Conservation (phyloP, 2,888 invertebrate species). For the Lymantria dispar region DNA sequence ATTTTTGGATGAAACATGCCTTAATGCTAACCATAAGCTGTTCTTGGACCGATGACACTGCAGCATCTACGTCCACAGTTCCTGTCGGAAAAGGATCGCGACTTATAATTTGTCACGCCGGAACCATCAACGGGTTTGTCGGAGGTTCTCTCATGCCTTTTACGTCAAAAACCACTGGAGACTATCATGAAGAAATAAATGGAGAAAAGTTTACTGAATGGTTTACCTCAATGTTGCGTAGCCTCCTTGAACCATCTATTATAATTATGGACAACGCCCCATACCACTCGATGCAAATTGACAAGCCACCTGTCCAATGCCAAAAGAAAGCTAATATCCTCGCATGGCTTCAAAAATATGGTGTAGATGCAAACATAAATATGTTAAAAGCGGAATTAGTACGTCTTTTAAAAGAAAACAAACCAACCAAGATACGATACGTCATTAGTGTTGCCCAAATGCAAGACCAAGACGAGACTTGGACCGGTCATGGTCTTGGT, state of each 20-base stretch:
- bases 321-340: background rate
- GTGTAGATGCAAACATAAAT: background rate
- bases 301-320: background rate
- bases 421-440: background rate
- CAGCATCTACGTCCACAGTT: background rate
- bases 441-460: no score
- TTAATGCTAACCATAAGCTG: background rate
- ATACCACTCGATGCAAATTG: background rate
- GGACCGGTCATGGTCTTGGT: no score
- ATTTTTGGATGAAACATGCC: background rate
- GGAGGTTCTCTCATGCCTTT: background rate
- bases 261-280: background rate
- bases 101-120: background rate
- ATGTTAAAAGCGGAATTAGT: background rate
- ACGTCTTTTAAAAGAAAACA: background rate
- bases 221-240: background rate
- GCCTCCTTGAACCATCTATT: background rate
- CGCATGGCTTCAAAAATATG: background rate
- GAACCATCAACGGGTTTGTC: background rate
- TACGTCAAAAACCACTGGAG: background rate
- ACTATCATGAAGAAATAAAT: slow-evolving; percentile 10
- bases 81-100: background rate
- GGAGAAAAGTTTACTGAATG: slow-evolving; percentile 1
- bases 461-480: no score
- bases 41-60: background rate